These are phyloP conservation scores for Notoglanidium macrostoma DNA, from an alignment of 2,797 vertebrate genomes.

Conservation along the genomic window DNA sequence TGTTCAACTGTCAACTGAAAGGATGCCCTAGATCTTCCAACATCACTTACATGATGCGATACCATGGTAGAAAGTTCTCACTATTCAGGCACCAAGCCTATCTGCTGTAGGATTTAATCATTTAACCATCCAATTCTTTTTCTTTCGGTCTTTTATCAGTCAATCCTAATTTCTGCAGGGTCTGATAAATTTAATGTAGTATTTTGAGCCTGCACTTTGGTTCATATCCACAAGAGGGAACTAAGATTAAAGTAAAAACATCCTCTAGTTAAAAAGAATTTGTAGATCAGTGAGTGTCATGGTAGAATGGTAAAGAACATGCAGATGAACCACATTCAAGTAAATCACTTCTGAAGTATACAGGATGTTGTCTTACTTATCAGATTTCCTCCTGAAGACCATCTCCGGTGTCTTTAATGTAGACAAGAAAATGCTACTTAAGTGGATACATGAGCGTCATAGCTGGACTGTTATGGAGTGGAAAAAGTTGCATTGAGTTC, in stretches of 20 bases:
- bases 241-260: background rate
- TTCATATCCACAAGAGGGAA: constrained; percentile 31
- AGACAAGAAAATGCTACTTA: background rate
- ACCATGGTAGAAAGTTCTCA: background rate
- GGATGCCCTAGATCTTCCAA: background rate
- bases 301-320: background rate
- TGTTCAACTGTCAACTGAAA: background rate
- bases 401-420: background rate
- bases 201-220: background rate
- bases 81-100: background rate
- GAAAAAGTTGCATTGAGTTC: background rate
- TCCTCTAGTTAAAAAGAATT: background rate
- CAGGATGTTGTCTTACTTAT: background rate
- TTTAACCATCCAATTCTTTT: background rate
- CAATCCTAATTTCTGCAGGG: background rate
- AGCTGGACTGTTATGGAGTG: background rate
- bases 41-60: background rate
- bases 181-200: background rate
- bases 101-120: background rate
- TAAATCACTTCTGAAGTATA: background rate
- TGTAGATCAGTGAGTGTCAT: background rate
- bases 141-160: background rate
- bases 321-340: background rate
- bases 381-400: background rate
- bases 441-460: background rate